Percentiles rank a stretch among this genome's conserved stretches.
These are phyloP conservation scores for Oncorhynchus tshawytscha DNA, from an alignment of 2,113 vertebrate species.

Conservation along the genomic window DNA sequence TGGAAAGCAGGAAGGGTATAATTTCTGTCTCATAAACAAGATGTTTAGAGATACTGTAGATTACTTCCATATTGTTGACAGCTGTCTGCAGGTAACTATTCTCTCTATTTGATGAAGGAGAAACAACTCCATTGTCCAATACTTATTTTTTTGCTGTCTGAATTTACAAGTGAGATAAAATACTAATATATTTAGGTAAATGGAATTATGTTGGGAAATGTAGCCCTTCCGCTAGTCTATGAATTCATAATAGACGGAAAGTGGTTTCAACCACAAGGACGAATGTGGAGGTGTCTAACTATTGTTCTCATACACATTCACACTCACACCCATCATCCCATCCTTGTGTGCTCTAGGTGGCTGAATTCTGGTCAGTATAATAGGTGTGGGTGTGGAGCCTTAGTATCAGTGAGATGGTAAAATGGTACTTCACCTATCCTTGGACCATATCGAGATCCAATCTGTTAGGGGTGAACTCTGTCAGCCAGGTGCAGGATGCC, in stretches of 20 bases:
- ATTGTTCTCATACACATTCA: background rate
- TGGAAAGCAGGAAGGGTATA: background rate
- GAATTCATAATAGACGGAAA: background rate
- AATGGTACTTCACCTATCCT: slow-evolving; percentile 12
- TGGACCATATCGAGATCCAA: slow-evolving; percentile 18
- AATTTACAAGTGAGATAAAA: background rate
- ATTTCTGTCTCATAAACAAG: slow-evolving; percentile 14
- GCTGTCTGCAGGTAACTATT: background rate
- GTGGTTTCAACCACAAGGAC: no score
- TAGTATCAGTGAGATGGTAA: background rate
- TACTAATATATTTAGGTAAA: background rate
- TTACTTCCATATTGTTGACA: background rate
- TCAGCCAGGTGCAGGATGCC: slow-evolving; percentile 21
- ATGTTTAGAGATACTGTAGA: slow-evolving; percentile 1
- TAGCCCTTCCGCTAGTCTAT: background rate
- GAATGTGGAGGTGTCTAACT: background rate
- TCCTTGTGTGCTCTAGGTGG: background rate
- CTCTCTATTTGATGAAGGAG: background rate
- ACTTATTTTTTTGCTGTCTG: background rate
- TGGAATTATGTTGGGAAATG: background rate
- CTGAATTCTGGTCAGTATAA: background rate
- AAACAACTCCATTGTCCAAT: background rate
- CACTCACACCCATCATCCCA: slow-evolving; percentile 5
- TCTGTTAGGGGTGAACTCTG: slow-evolving; percentile 26
- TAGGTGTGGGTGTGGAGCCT: slow-evolving; percentile 1